Base-by-base conservation (phyloP, 1,140 invertebrate genomes). In the Drosophila ercepeae region DNA sequence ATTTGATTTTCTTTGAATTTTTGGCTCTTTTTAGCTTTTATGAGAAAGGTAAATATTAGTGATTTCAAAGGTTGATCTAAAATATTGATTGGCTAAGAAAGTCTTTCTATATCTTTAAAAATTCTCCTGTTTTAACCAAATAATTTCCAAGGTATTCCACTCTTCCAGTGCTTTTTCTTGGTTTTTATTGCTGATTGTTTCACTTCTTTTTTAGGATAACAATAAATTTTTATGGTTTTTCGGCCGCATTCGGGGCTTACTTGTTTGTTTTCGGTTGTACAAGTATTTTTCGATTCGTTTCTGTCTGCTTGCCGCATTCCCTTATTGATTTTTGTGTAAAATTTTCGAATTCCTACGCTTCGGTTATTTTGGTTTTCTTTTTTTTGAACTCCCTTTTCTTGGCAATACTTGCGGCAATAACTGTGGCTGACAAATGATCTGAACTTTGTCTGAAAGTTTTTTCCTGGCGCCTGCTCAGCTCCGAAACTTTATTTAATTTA, bases 121-220 rank as follows among this genome's bases (percentile, higher is more conserved):
- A 19, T 1, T 34, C 7, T 32, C 9, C 8, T 29, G 25, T 34
- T 5, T 49, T 45, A 4, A 36, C 50, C 7, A 6, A 36, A 5
- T 29, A 36, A 36, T 25, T 46, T 19, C 4, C 49, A 61, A 44
- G 63, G 51, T 57, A 57, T 44, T 7, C 9, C 0, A 6, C 27
- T n/a, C 53, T 44, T 41, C 4, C 8, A 19, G 11, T 51, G 18
- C 11, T n/a, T 32, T 55, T 61, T 79, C 36, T 16, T 67, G 39
- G 52, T 54, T 79, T 86, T 86, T 86, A 86, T 86, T 77, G 81
- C 81, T 79, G 81, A 86, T 86, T 86, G 81, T 86, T 86, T 86
- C 73, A 73, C 72, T 86, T 79, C 55, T 32, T 77, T 73, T 74
- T 58, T 45, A 78, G 76, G 81, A 86, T 79, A 86, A 79, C 81